These are phyloP conservation scores for Crossaster papposus DNA, from an alignment of 53 echinoderm and acorn worm genomes.

Conservation along the genomic window DNA sequence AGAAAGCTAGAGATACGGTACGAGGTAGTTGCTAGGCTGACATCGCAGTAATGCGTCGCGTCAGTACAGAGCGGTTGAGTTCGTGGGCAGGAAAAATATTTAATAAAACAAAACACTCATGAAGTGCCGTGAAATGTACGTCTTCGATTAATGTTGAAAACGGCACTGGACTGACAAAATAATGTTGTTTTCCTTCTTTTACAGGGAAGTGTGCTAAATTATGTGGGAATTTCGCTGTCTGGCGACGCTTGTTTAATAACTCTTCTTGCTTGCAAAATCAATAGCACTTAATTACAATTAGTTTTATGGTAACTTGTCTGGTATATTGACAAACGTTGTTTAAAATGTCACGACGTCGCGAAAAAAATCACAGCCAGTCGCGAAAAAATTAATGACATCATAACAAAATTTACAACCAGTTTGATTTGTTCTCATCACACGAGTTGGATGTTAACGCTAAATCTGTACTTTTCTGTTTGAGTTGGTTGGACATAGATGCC, in stretches of 20 bases:
- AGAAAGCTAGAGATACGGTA: not conserved
- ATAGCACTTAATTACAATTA: not conserved
- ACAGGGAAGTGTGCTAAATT: conserved; percentile 22
- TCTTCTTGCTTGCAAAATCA: not conserved
- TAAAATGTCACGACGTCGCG: no score
- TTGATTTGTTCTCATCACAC: no score
- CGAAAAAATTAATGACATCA: no score
- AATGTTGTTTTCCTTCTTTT: not conserved
- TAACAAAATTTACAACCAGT: no score
- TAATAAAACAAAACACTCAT: conserved; percentile 46
- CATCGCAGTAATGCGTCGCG: not conserved
- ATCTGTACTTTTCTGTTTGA: no score
- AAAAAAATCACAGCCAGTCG: no score
- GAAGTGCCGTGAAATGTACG: conserved; percentile 20
- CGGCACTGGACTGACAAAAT: not conserved
- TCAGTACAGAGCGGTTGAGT: not conserved
- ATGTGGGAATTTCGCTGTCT: not conserved
- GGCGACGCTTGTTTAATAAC: not conserved
- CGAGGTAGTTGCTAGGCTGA: not conserved
- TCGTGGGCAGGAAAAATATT: conserved; percentile 20
- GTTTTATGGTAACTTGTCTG: not conserved
- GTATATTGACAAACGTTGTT: not conserved
- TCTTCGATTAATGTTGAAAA: conserved; percentile 26
- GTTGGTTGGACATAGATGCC: no score
- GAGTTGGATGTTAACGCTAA: no score